phyloP scores from a whole-genome alignment of 2,113 vertebrate species.

The Acrocephalus kingi region DNA sequence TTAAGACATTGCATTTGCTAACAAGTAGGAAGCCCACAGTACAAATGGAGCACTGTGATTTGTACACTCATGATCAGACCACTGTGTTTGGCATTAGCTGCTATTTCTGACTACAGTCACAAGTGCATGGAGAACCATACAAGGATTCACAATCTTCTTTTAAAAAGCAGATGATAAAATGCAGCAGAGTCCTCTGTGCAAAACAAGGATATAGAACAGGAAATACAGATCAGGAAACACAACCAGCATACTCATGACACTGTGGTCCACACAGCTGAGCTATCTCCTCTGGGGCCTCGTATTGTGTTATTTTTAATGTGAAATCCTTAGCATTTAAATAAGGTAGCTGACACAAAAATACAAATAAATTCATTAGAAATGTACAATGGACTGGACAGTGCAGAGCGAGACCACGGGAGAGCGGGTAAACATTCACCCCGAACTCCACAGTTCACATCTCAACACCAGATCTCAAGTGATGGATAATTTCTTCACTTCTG shows the following conservation, averaged over 20 bases:
- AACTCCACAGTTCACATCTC: conserved; percentile 15
- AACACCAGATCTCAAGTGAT: conserved; percentile 2
- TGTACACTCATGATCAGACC: conserved; percentile 4
- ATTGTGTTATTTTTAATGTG: not conserved
- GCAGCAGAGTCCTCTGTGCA: conserved; percentile 18
- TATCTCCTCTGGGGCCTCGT: not conserved
- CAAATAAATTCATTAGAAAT: conserved; percentile 43
- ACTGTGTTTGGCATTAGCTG: not conserved
- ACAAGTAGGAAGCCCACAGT: not conserved
- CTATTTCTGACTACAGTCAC: conserved; percentile 38
- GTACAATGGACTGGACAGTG: conserved; percentile 26
- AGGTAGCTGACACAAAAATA: conserved; percentile 40
- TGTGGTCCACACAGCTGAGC: not conserved
- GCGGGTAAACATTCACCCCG: not conserved
- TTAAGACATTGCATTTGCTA: not conserved
- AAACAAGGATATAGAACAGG: conserved; percentile 56
- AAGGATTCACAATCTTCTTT: conserved; percentile 50
- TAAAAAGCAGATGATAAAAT: conserved; percentile 38
- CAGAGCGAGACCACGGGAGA: not conserved
- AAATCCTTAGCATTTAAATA: conserved; percentile 13
- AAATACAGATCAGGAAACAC: conserved; percentile 45
- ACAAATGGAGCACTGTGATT: conserved; percentile 15
- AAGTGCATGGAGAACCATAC: conserved; percentile 27
- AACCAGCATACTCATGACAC: conserved; percentile 44
- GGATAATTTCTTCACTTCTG: not conserved